These are phyloP conservation scores for Rhopalosiphum maidis DNA, from an alignment of 1,140 invertebrate genomes.

Conservation along the genomic window DNA sequence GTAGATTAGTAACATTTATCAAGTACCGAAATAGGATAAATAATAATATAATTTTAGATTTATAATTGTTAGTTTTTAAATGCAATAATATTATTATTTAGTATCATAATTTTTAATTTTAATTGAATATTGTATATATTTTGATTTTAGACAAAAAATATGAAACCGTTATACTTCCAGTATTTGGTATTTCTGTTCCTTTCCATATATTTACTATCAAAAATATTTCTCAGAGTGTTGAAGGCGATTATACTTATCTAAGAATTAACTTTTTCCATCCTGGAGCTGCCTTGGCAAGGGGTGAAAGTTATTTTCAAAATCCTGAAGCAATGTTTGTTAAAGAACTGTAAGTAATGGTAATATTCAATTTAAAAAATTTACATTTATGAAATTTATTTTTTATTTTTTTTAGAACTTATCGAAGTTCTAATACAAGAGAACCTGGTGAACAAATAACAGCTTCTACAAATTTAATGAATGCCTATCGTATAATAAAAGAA, in stretches of 20 bases:
- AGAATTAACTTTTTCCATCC: constrained; percentile 99
- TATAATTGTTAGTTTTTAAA: background rate
- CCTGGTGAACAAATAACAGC: constrained; percentile 95
- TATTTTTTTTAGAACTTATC: constrained; percentile 79
- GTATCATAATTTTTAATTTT: background rate
- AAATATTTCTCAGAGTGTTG: constrained; percentile 97
- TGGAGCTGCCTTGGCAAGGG: constrained; percentile 91
- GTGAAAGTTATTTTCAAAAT: constrained; percentile 88
- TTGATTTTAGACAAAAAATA: constrained; percentile 87
- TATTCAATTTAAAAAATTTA: constrained; percentile 53
- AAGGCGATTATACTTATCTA: constrained; percentile 98
- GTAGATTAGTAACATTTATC: no score
- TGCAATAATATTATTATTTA: background rate
- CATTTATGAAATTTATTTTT: constrained; percentile 12
- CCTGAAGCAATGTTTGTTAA: constrained; percentile 97
- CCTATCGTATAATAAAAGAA: constrained; percentile 97
- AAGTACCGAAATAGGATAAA: background rate
- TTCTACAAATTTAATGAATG: constrained; percentile 94
- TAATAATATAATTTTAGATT: background rate
- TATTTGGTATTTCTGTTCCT: constrained; percentile 94
- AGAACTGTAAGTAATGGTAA: constrained; percentile 81
- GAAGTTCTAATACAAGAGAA: constrained; percentile 97
- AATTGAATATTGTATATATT: background rate
- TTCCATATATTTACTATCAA: constrained; percentile 99
- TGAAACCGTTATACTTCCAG: constrained; percentile 95